These are phyloP conservation scores for Cladorhizidae sp. DNA, from an alignment of 37 sponge, comb jelly and placozoan genomes.

Conservation along the genomic window DNA sequence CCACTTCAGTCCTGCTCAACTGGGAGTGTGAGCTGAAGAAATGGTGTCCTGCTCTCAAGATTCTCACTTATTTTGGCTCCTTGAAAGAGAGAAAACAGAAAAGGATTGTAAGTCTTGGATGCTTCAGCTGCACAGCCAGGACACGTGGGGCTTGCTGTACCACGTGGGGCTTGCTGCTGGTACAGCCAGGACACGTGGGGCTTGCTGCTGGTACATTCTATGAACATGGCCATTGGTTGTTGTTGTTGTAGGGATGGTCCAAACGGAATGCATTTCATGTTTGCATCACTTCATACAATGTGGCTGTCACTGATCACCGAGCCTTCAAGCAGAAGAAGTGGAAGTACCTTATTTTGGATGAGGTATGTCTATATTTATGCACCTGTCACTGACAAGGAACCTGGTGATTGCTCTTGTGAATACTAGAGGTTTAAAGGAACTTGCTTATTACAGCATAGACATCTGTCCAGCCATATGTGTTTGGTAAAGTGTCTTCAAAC, in stretches of 20 bases:
- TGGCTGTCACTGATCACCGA: slow-evolving; percentile 91
- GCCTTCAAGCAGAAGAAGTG: slow-evolving; percentile 94
- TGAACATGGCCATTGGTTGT: slow-evolving; percentile 1
- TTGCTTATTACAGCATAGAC: no score
- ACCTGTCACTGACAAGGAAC: no score
- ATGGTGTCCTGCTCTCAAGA: slow-evolving; percentile 99
- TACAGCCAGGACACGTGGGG: no score
- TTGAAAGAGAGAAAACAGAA: slow-evolving; percentile 93
- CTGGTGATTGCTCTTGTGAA: no score
- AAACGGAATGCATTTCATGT: slow-evolving; percentile 97
- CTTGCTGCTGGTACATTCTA: no score
- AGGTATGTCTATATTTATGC: slow-evolving; percentile 39
- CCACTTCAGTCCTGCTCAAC: slow-evolving; percentile 97
- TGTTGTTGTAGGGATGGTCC: slow-evolving; percentile 84
- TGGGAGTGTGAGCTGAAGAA: slow-evolving; percentile 99
- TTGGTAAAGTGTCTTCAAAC: no score
- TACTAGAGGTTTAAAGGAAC: no score
- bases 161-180: no score
- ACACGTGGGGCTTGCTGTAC: no score
- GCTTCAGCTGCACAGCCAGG: no score
- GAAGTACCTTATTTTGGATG: slow-evolving; percentile 96
- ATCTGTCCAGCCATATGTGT: no score
- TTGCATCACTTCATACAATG: slow-evolving; percentile 99
- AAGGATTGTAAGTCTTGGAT: slow-evolving; percentile 65
- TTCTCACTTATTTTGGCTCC: slow-evolving; percentile 96